A percentile compares a stretch with the other conserved stretches of the same genome.
Evolutionary conservation across 2,888 invertebrate species (phyloP).

Genomic region (Labia minor): DNA sequence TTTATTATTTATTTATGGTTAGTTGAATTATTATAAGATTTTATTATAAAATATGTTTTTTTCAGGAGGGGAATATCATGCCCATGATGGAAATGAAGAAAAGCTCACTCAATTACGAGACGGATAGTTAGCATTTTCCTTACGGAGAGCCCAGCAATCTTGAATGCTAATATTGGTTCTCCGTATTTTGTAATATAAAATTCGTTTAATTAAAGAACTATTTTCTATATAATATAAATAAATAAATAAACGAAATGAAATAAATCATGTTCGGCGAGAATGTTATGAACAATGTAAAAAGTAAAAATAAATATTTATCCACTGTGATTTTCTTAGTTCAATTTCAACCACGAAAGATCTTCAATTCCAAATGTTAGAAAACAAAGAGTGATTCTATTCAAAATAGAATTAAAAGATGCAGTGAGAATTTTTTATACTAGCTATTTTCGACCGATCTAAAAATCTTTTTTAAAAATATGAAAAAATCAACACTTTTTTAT

Average conservation of each 20-base stretch:
- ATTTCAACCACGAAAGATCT: no score
- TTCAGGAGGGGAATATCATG: conserved; percentile 50
- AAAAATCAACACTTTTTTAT: no score
- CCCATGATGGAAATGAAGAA: conserved; percentile 57
- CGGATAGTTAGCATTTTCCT: conserved; percentile 38
- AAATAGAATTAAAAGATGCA: no score
- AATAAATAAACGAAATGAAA: neutral
- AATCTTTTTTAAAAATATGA: no score
- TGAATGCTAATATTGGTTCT: neutral
- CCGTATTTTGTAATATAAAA: neutral
- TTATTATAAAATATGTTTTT: conserved; percentile 27
- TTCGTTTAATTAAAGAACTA: neutral
- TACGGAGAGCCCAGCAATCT: conserved; percentile 16
- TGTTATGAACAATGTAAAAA: neutral
- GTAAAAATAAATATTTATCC: neutral
- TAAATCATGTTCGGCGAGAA: neutral
- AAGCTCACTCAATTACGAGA: conserved; percentile 47
- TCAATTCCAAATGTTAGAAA: no score
- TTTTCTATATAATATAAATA: neutral
- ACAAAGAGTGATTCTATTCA: no score
- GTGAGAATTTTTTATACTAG: no score
- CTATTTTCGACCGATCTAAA: no score
- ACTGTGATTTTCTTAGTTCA: neutral
- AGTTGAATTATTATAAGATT: no score
- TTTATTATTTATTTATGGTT: no score